Evolutionary conservation across 2,113 vertebrate species (phyloP).

Genomic region (Hippocampus zosterae): DNA sequence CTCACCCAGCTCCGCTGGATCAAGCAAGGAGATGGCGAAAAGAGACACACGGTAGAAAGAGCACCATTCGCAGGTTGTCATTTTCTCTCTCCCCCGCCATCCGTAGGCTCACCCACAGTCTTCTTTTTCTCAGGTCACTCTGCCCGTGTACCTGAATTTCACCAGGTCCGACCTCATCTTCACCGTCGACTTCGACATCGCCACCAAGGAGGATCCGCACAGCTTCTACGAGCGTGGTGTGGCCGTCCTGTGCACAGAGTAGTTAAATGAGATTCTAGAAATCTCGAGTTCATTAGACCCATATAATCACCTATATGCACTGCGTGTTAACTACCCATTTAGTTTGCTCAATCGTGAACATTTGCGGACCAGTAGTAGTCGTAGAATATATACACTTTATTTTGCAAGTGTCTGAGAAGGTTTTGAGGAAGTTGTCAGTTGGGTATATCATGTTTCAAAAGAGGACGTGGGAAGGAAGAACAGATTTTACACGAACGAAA

Average conservation of each 20-base stretch:
- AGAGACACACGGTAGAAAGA: constrained; percentile 80
- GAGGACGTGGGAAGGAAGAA: constrained; percentile 18
- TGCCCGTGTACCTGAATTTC: constrained; percentile 98
- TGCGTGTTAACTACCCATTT: constrained; percentile 20
- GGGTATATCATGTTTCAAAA: constrained; percentile 27
- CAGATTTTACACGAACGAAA: constrained; percentile 39
- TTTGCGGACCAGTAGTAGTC: constrained; percentile 23
- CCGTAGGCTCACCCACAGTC: neutral
- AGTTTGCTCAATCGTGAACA: constrained; percentile 18
- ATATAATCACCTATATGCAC: constrained; percentile 22
- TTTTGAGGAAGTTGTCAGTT: constrained; percentile 48
- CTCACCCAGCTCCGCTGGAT: constrained; percentile 95
- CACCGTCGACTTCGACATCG: constrained; percentile 96
- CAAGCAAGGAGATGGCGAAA: constrained; percentile 84
- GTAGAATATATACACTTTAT: constrained; percentile 8
- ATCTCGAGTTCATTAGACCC: constrained; percentile 3
- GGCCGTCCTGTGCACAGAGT: constrained; percentile 92
- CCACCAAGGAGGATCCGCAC: constrained; percentile 92
- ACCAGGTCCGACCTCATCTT: constrained; percentile 95
- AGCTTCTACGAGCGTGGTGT: constrained; percentile 97
- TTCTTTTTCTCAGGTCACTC: constrained; percentile 77
- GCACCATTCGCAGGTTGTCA: neutral
- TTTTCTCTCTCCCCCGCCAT: neutral
- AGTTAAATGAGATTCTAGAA: constrained; percentile 24
- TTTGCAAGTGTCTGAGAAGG: constrained; percentile 36